phyloP scores from a whole-genome alignment of 2,888 invertebrate species.

The Thecophora atra region DNA sequence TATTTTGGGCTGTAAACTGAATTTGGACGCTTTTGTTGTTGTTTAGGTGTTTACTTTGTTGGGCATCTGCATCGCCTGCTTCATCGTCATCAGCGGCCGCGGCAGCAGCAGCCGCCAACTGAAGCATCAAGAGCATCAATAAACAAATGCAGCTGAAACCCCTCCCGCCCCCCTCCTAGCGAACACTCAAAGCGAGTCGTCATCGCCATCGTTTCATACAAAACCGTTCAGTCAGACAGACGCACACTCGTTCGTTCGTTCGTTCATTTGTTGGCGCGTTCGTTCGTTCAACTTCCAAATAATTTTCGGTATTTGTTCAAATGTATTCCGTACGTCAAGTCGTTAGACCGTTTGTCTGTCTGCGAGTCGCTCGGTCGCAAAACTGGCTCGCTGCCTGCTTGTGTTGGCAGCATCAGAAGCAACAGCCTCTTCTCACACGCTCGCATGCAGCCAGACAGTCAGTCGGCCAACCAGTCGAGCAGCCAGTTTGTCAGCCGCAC shows the following conservation, averaged over 20 bases:
- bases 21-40: conserved; percentile 8
- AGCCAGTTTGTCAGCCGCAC: conserved; percentile 13
- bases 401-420: conserved; percentile 23
- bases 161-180: background rate
- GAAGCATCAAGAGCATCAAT: conserved; percentile 11
- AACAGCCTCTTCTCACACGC: conserved; percentile 21
- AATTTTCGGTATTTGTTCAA: conserved; percentile 32
- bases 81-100: conserved; percentile 1
- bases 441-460: conserved; percentile 10
- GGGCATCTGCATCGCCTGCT: background rate
- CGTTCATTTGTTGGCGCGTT: conserved; percentile 19
- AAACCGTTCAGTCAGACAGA: background rate
- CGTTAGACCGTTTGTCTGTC: background rate
- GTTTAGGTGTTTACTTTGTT: background rate
- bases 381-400: conserved; percentile 27
- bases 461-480: conserved; percentile 6
- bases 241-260: background rate
- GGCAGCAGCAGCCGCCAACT: background rate
- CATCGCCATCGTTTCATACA: background rate
- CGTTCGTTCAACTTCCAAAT: conserved; percentile 36
- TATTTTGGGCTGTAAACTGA: conserved; percentile 9
- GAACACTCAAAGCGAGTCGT: background rate
- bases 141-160: conserved; percentile 26
- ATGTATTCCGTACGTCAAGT: conserved; percentile 9
- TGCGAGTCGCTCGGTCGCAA: conserved; percentile 18